Evolutionary conservation across 2,797 vertebrate genomes (phyloP).

Genomic region (Molossus alvarezi): DNA sequence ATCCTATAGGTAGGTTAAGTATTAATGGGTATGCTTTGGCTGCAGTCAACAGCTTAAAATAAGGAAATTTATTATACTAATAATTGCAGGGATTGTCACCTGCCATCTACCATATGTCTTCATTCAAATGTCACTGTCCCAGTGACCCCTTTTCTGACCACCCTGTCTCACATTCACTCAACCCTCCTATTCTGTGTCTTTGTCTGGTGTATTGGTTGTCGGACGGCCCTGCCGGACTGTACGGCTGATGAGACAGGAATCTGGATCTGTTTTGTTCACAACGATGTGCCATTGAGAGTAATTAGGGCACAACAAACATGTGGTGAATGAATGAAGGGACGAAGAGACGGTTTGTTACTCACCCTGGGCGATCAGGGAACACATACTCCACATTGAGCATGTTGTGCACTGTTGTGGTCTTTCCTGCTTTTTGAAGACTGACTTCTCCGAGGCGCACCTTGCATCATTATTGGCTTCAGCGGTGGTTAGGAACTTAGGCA

Average conservation of each 20-base stretch:
- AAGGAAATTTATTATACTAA: not conserved
- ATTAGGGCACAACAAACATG: not conserved
- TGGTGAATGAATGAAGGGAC: not conserved
- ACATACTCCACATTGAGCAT: not conserved
- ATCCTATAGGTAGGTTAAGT: not conserved
- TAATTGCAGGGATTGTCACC: not conserved
- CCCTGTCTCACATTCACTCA: not conserved
- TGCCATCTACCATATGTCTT: not conserved
- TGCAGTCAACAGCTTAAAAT: not conserved
- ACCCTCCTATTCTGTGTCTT: not conserved
- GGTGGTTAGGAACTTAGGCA: not conserved
- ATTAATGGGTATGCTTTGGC: not conserved
- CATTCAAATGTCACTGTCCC: not conserved
- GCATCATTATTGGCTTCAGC: not conserved
- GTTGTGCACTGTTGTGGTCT: not conserved
- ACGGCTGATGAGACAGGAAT: not conserved
- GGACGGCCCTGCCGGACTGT: not conserved
- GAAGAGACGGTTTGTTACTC: not conserved
- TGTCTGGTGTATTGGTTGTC: not conserved
- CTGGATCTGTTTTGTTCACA: not conserved
- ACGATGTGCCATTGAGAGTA: not conserved
- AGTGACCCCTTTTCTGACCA: not conserved
- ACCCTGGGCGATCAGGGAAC: not conserved
- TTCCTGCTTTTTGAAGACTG: not conserved
- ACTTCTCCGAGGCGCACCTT: not conserved